Evolutionary conservation across 2,888 invertebrate species (phyloP), one percentile per base, ranked within the genome.

Genomic region (Halictus ligatus): DNA sequence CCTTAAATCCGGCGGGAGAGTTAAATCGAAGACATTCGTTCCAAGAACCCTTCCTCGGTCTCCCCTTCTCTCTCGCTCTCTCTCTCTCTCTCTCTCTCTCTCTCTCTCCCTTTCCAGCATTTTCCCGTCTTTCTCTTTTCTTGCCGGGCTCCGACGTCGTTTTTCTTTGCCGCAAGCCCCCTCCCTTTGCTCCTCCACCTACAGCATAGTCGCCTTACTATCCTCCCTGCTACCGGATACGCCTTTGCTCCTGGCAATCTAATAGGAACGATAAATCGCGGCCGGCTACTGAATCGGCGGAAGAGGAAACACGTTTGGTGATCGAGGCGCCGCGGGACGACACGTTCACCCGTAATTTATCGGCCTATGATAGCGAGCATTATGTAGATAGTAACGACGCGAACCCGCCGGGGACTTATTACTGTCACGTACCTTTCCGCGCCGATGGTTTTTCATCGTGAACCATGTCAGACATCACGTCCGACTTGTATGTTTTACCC

Each of bases 181-280:
- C 40, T 50, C 64, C 79, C 29, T 12, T 77, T 43, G 50, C 29
- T 78, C 75, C 40, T 18, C 35, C 67, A 5, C 73, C 43, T 40
- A 60, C 71, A 29, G 54, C 48, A 25, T 69, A 46, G 73, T 76
- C 25, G 60, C 25, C 25, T 6, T 15, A 0, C 25, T 25, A 29
- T 29, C 25, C 60, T 15, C 25, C 13, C 25, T n/a, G 25, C 64
- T 21, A 69, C 7, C 3, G 75, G 58, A 75, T 75, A 64, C 73
- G 82, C 69, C 82, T 87, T 89, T 75, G 75, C 85, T 83, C 82
- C 75, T 67, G 89, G 86, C 88, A 79, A 87, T 90, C 89, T 89
- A 91, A 91, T 88, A 89, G 90, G 84, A 86, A 87, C 90, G 89
- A 90, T 90, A 90, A 90, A 90, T 90, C 91, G 89, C 84, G 80